Conservation (phyloP, 37 sponge, comb jelly and placozoan genomes). For the Geodia barretti region DNA sequence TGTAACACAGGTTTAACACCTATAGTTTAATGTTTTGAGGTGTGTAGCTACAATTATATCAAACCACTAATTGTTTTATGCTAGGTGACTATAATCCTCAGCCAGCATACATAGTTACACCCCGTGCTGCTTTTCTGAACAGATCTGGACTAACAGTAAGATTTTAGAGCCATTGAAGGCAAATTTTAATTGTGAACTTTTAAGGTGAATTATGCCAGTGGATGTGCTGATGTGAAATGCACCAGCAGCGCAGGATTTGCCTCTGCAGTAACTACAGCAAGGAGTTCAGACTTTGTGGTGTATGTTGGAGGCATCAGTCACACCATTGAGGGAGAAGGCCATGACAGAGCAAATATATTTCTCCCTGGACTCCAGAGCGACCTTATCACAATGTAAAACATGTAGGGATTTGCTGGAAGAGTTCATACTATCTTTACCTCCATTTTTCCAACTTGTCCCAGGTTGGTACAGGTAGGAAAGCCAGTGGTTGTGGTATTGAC, state of each 20-base stretch:
- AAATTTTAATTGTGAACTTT: neutral
- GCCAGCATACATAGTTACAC: slow-evolving; percentile 24
- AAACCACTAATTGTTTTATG: neutral
- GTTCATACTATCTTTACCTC: too few relatives aligned
- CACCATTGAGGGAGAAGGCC: slow-evolving; percentile 32
- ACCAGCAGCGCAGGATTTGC: neutral
- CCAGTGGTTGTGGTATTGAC: slow-evolving; percentile 27
- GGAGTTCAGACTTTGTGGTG: slow-evolving; percentile 24
- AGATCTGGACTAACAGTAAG: slow-evolving; percentile 1
- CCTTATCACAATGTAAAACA: slow-evolving; percentile 2
- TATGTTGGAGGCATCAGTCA: slow-evolving; percentile 22
- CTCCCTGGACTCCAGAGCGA: slow-evolving; percentile 27
- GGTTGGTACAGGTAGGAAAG: neutral
- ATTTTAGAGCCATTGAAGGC: neutral
- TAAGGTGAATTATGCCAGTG: slow-evolving; percentile 4
- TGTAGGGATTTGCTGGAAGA: neutral
- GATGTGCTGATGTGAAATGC: slow-evolving; percentile 9
- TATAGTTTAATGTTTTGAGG: too few relatives aligned
- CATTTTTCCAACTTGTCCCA: too few relatives aligned
- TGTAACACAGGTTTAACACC: slow-evolving; percentile 7
- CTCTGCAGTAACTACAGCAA: slow-evolving; percentile 6
- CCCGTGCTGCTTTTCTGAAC: slow-evolving; percentile 3
- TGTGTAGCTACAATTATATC: too few relatives aligned
- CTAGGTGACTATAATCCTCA: slow-evolving; percentile 38
- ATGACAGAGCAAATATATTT: slow-evolving; percentile 24